These are phyloP conservation scores for Zoanthus sansibaricus DNA, from an alignment of 92 coral and sea anemone genomes.

Conservation along the genomic window DNA sequence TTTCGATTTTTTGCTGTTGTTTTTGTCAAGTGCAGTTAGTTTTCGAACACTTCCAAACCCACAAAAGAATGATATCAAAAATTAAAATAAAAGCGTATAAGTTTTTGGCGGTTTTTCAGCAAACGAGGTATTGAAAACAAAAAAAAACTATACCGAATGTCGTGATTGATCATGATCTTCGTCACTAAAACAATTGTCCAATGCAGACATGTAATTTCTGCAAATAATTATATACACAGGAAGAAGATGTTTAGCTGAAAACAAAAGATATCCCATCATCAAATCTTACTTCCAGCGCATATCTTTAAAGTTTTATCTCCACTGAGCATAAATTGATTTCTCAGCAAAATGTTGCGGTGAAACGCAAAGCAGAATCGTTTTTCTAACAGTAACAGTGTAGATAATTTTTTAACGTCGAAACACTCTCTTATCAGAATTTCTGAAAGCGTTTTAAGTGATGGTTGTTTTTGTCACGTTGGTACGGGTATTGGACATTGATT, in stretches of 20 bases:
- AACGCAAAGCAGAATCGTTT: conserved; percentile 19
- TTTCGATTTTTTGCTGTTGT: neutral
- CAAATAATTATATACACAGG: conserved; percentile 33
- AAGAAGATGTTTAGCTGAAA: conserved; percentile 34
- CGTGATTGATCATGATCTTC: conserved; percentile 11
- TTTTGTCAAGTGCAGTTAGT: neutral
- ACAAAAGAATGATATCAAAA: neutral
- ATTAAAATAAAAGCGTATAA: neutral
- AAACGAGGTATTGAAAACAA: conserved; percentile 35
- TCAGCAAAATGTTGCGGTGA: conserved; percentile 3
- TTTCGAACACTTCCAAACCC: neutral
- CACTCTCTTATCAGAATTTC: neutral
- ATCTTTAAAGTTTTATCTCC: conserved; percentile 35
- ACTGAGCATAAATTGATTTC: conserved; percentile 24
- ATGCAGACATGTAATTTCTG: conserved; percentile 17
- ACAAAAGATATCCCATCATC: conserved; percentile 30
- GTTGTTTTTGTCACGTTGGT: neutral
- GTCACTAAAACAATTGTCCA: conserved; percentile 34
- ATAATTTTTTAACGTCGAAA: conserved; percentile 8
- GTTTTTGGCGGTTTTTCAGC: conserved; percentile 15
- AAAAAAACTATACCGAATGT: neutral
- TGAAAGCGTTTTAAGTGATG: neutral
- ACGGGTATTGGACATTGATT: neutral
- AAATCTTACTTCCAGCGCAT: conserved; percentile 8
- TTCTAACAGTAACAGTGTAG: conserved; percentile 12